A percentile compares a stretch with the other conserved stretches of the same genome.
Conservation (phyloP, 2,113 vertebrate species). For the Synodontis membranacea region DNA sequence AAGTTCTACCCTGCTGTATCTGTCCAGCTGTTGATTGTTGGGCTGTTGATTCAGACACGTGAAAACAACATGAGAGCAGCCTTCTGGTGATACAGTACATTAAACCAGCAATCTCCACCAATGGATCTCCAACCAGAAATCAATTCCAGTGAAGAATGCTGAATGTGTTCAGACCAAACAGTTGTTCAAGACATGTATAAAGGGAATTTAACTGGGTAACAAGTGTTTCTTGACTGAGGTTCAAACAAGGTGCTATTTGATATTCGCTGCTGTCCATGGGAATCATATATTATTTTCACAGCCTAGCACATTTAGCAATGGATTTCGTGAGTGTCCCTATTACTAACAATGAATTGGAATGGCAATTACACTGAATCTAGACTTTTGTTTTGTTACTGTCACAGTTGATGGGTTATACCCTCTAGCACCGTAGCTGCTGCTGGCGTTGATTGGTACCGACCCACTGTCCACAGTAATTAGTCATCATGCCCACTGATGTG, state of each 20-base stretch:
- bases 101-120: background rate
- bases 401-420: background rate
- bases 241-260: constrained; percentile 8
- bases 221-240: background rate
- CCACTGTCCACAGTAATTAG: background rate
- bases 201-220: background rate
- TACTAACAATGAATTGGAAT: background rate
- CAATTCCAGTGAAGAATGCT: background rate
- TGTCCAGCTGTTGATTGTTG: background rate
- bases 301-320: background rate
- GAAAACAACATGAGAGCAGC: background rate
- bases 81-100: background rate
- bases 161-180: background rate
- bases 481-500: background rate
- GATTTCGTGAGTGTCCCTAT: background rate
- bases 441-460: background rate
- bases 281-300: background rate
- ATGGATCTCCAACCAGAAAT: background rate
- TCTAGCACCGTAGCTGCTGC: background rate
- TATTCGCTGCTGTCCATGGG: constrained; percentile 1
- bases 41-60: background rate
- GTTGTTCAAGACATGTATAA: background rate
- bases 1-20: background rate
- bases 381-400: background rate
- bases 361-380: background rate